A percentile compares a stretch with the other conserved stretches of the same genome.
Conservation (phyloP, 1,140 invertebrate genomes). For the Onthophagus taurus region DNA sequence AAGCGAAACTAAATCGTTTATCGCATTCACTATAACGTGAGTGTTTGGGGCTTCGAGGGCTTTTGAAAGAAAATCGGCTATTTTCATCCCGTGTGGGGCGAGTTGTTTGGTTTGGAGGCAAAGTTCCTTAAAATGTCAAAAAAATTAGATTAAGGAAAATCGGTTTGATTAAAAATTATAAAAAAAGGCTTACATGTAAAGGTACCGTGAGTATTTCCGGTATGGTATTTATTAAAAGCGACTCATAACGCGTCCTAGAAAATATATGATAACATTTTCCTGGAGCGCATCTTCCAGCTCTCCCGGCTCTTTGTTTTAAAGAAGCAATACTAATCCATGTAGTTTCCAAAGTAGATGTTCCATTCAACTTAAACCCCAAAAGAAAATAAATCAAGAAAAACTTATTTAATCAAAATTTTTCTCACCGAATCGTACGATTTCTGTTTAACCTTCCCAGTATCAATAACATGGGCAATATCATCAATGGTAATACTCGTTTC, state of each 20-base stretch:
- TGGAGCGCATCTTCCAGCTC: constrained; percentile 75
- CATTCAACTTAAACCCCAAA: constrained; percentile 26
- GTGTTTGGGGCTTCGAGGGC: constrained; percentile 80
- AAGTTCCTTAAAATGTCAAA: constrained; percentile 63
- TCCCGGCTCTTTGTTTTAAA: constrained; percentile 64
- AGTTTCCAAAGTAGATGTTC: constrained; percentile 57
- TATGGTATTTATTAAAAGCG: constrained; percentile 51
- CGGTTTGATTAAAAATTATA: not conserved
- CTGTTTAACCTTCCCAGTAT: constrained; percentile 84
- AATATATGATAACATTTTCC: constrained; percentile 75
- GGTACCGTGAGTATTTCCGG: constrained; percentile 73
- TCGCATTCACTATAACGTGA: constrained; percentile 63
- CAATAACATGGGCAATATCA: constrained; percentile 85
- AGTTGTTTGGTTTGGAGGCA: constrained; percentile 80
- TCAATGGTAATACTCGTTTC: constrained; percentile 91
- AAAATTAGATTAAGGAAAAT: not conserved
- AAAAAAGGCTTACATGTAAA: constrained; percentile 35
- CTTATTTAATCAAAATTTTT: not conserved
- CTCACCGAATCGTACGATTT: constrained; percentile 61
- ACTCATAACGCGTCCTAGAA: constrained; percentile 57
- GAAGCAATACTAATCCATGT: constrained; percentile 74
- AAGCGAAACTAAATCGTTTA: constrained; percentile 56
- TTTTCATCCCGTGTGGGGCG: constrained; percentile 63
- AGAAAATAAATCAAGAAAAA: constrained; percentile 10
- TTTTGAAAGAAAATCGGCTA: constrained; percentile 70